Evolutionary conservation across 2,888 invertebrate genomes (phyloP), one percentile per base, ranked within the genome.

Genomic region (Malthinus seriepunctatus): DNA sequence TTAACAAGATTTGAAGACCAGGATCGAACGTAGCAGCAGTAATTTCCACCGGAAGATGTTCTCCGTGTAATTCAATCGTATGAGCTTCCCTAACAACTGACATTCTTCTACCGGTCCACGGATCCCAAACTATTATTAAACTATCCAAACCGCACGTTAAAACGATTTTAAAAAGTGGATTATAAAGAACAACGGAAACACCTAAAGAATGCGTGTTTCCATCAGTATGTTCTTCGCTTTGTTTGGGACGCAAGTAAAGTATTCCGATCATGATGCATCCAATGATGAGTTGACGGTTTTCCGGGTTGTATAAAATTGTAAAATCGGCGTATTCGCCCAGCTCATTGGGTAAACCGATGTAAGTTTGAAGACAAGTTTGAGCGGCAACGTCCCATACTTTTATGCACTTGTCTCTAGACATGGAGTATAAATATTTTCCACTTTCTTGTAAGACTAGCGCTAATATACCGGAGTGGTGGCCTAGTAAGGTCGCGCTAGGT

Each of bases 101-200:
- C 71, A 88, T 84, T 51, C 89, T 83, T 57, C 84, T 83, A 2
- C 93, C 90, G 44, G 83, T 85, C 77, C 86, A 83, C 0, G 90
- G 87, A 75, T 92, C 87, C 93, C 93, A 94, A 15, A 89, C 87
- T 66, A 90, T 89, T 57, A 94, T 90, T 63, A 86, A 87, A 63
- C 92, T 91, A 72, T 91, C 92, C 74, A 87, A 79, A 53, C 92
- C 91, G 51, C 88, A 90, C 0, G 91, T 89, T 55, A 93, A 84
- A 63, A 93, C 81, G 63, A 86, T 82, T 72, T 88, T 84, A 64
- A 89, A 93, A 1, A 91, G 81, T 10, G 86, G 84, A 78, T 92
- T 93, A 76, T 90, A 92, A 1, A 93, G 80, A 6, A 90, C 82
- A 32, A 83, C 84, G n/a, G 89, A 86, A 42, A 93, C 84, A 6